Evolutionary conservation across 64 coral and sea anemone species (phyloP), one percentile per base, ranked within the genome.

Genomic region (Stichodactyla mertensii): DNA sequence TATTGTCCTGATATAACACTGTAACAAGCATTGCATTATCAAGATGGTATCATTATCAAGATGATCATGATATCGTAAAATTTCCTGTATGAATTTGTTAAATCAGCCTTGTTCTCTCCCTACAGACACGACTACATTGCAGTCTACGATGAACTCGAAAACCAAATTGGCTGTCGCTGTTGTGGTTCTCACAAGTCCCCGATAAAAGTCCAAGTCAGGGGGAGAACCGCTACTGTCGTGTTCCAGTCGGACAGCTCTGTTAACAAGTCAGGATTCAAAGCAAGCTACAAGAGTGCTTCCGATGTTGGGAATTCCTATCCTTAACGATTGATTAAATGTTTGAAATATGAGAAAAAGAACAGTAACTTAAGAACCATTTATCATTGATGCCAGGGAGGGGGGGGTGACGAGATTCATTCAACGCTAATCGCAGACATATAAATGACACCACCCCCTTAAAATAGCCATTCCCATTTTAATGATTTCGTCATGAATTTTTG

Each of bases 71-170:
- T 45, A 45, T 45, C 27, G 10, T 11, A 8, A 52, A 24, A 1
- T 66, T 0, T 77, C 13, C 53, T 6, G 31, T 88, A 82, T 88
- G 11, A 45, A 2, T 86, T 64, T 61, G 16, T 74, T 27, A 10
- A 12, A 45, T 45, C 1, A 14, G 14, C 2, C 4, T 31, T 27
- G n/a, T 74, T 74, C 13, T 74, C 12, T 11, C 26, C 0, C 10
- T 11, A 74, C 23, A 95, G 93, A 56, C 86, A 93, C 67, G 94
- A 96, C 55, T 96, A 93, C 52, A 61, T 96, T 55, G 88, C 89
- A 23, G 53, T 96, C 18, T 58, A 90, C 20, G 94, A 96, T 45
- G 69, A 89, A 14, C 52, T 96, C 55, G 88, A 88, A 55, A 96
- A 96, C 51, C 91, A 96, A 71, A 91, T 96, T 20, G 94, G 91